Evolutionary conservation across 2,888 invertebrate species (phyloP).

Genomic region (Athalia circularis): DNA sequence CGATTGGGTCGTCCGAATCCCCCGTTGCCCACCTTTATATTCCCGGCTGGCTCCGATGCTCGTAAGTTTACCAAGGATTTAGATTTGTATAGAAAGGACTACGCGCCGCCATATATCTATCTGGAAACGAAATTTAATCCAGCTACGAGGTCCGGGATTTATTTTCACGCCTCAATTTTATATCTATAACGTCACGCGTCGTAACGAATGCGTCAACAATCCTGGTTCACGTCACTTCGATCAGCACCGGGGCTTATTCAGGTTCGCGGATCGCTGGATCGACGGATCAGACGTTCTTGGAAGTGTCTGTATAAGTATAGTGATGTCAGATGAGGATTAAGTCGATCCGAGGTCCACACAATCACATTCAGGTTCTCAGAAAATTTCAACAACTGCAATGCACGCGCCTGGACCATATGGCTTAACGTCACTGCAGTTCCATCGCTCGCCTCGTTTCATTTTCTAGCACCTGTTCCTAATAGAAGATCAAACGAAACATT

Average conservation of each 20-base stretch:
- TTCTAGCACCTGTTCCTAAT: neutral
- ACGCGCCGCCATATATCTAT: neutral
- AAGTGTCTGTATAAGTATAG: conserved; percentile 10
- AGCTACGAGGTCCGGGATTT: conserved; percentile 50
- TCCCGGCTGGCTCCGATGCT: neutral
- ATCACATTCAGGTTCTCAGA: conserved; percentile 22
- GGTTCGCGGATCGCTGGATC: conserved; percentile 39
- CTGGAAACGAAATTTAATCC: conserved; percentile 21
- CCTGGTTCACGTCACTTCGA: neutral
- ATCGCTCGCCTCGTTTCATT: neutral
- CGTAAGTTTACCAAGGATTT: conserved; percentile 27
- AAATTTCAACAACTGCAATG: conserved; percentile 9
- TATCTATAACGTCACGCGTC: conserved; percentile 41
- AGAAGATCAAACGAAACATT: neutral
- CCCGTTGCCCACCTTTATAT: conserved; percentile 2
- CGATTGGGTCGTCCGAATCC: conserved; percentile 53
- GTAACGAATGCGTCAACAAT: conserved; percentile 9
- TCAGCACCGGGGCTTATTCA: conserved; percentile 22
- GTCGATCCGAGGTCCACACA: conserved; percentile 8
- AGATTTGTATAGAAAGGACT: conserved; percentile 10
- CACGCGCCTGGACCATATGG: neutral
- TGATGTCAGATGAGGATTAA: conserved; percentile 2
- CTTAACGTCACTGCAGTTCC: neutral
- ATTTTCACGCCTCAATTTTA: conserved; percentile 56
- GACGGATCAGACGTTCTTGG: conserved; percentile 6